Base-by-base conservation (phyloP, 2,888 invertebrate species). In the Caenorhabditis sulstoni region DNA sequence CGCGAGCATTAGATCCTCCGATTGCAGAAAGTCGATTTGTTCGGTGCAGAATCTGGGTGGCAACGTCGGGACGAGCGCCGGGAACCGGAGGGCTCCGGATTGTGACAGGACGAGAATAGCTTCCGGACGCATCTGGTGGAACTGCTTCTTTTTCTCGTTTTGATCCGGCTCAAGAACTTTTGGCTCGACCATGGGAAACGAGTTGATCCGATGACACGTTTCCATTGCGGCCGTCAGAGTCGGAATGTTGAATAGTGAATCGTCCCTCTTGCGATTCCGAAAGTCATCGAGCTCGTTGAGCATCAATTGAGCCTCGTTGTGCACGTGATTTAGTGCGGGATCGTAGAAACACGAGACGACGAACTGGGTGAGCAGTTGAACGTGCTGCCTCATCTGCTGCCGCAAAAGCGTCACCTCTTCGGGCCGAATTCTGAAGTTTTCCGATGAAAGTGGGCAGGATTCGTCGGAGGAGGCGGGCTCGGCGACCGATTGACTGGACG, bases 201-300 rank as follows among this genome's bases (percentile, higher is more conserved):
- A 16, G 5, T 57, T 61, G 44, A 74, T 66, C 3, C 75, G 61
- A 45, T 79, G 79, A 52, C 79, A 79, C 8, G 70, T 14, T 39
- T 35, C 50, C 1, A 79, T 75, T 0, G 79, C 64, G 3, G 9
- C 55, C 18, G 41, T 50, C 7, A 79, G 45, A 57, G 70, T 75
- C 1, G 45, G 4, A 3, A 70, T 47, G 41, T 79, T 29, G 16
- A 62, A 75, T 12, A 79, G 14, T 1, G 18, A n/a, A 65, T 12
- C 22, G 14, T 57, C 49, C 47, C 3, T 45, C 41, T 18, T 57
- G 66, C 29, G 29, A 7, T 29, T 29, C 23, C 74, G 53, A 4
- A 57, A 5, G 14, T 65, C 47, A 23, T 83, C 83, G 9, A 83
- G 47, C 39, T 79, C 77, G n/a, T 79, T 77, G 12, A 80, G 67